Evolutionary conservation across 2,888 invertebrate species (phyloP).

Genomic region (Tinea semifulvella): DNA sequence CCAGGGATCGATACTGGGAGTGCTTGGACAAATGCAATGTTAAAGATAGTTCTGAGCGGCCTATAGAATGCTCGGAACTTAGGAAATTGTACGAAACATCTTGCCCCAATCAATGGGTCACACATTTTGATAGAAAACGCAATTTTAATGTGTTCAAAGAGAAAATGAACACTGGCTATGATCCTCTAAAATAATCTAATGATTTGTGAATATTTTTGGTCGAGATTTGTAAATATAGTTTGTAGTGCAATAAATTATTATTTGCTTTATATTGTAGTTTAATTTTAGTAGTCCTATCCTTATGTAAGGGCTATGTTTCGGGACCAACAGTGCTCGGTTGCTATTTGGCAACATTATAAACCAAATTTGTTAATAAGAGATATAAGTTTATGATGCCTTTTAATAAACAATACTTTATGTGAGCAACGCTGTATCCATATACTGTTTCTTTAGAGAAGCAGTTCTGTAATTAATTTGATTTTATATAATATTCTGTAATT

Average conservation of each 20-base stretch:
- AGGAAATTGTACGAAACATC: constrained; percentile 78
- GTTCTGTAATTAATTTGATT: too few relatives aligned
- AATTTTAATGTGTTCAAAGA: constrained; percentile 89
- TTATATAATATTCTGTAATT: too few relatives aligned
- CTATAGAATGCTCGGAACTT: constrained; percentile 71
- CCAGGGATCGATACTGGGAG: constrained; percentile 89
- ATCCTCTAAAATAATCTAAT: constrained; percentile 71
- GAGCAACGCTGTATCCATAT: too few relatives aligned
- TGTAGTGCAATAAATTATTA: constrained; percentile 51
- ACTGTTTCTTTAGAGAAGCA: too few relatives aligned
- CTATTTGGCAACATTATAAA: too few relatives aligned
- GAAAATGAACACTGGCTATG: constrained; percentile 86
- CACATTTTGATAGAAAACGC: constrained; percentile 92
- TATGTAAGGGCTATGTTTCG: too few relatives aligned
- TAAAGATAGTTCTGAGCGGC: constrained; percentile 63
- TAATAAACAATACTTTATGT: too few relatives aligned
- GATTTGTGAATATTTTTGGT: constrained; percentile 20
- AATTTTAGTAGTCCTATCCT: constrained; percentile 43
- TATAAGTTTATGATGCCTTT: too few relatives aligned
- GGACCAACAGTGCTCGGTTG: too few relatives aligned
- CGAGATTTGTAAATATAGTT: constrained; percentile 28
- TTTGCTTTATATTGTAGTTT: constrained; percentile 16
- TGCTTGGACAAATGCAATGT: constrained; percentile 79
- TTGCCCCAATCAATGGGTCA: constrained; percentile 89
- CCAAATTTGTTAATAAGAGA: too few relatives aligned